Base-by-base conservation (phyloP, 2,797 vertebrate species). In the Urocyon cinereoargenteus region DNA sequence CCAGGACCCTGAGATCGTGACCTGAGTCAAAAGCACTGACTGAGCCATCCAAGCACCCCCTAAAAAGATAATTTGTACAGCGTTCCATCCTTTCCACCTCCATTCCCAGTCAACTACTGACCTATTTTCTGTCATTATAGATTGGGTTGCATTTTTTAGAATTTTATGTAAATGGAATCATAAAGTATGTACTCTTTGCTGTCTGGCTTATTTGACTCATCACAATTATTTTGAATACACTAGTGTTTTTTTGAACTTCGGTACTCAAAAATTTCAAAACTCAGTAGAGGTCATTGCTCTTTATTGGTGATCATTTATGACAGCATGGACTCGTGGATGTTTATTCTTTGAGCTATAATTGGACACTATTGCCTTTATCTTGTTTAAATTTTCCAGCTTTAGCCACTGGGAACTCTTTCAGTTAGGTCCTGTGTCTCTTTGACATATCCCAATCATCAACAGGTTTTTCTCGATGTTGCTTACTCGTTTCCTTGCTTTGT, bases 111-210 rank as follows among this genome's bases (percentile, higher is more conserved):
- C n/a, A 92, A 90, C 51, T 83, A 77, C 28, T 78, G 22, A 77
- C 64, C 14, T 82, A 51, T 53, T 53, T 96, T 89, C 72, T 81
- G 22, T 85, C 79, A 81, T n/a, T 75, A 75, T 36, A 92, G 45
- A 85, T 81, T 86, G 24, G 51, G 28, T 86, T 86, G 26, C 22
- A 81, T 75, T 89, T 72, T 79, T 73, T 64, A 79, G 6, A 72
- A 66, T 72, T 84, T 91, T 68, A 66, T 68, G 34, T 94, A 81
- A 91, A 75, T 73, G 34, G 26, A 96, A 81, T 89, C 13, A 64
- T 28, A 61, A 28, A 89, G 28, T 28, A 6, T 49, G 0, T 82
- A n/a, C 77, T 82, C 53, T 82, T 92, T 75, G 4, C 62, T 62
- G 12, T 57, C 51, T 90, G 75, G 16, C 15, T 90, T 21, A 40